Evolutionary conservation across 2,113 vertebrate genomes (phyloP).

Genomic region (Chloroceryle aenea): DNA sequence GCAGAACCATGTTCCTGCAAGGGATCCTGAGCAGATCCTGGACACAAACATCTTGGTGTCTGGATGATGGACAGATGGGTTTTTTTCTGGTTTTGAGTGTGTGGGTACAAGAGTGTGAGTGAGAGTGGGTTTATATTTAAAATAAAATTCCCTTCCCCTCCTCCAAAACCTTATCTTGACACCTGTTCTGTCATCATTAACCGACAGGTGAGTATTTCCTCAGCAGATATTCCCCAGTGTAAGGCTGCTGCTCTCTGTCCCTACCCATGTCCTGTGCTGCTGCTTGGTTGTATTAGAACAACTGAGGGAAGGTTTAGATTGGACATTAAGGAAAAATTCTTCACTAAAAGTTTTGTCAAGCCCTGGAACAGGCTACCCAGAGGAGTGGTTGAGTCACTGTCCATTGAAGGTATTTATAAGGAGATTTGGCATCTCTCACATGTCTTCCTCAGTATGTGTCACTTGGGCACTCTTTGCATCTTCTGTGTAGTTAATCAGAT

Average conservation of each 20-base stretch:
- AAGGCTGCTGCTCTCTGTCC: background rate
- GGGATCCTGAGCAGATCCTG: background rate
- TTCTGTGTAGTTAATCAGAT: background rate
- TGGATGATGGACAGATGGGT: background rate
- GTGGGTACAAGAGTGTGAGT: background rate
- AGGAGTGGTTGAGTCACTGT: too few species aligned
- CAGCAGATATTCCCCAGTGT: background rate
- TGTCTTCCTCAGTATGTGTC: background rate
- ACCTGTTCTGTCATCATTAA: background rate
- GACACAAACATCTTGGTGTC: background rate
- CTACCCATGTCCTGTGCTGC: background rate
- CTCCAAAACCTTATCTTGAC: background rate
- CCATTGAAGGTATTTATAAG: background rate
- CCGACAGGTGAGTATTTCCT: background rate
- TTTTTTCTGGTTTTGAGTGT: background rate
- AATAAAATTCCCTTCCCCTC: background rate
- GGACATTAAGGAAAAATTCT: too few species aligned
- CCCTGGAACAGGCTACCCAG: too few species aligned
- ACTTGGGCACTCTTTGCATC: background rate
- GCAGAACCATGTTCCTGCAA: rapidly evolving
- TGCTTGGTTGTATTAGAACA: background rate
- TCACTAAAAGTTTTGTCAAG: too few species aligned
- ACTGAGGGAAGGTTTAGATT: too few species aligned
- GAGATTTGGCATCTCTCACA: background rate
- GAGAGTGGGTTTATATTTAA: background rate